Evolutionary conservation across 2,113 vertebrate genomes (phyloP), one percentile per base, ranked within the genome.

Genomic region (Prolemur simus): DNA sequence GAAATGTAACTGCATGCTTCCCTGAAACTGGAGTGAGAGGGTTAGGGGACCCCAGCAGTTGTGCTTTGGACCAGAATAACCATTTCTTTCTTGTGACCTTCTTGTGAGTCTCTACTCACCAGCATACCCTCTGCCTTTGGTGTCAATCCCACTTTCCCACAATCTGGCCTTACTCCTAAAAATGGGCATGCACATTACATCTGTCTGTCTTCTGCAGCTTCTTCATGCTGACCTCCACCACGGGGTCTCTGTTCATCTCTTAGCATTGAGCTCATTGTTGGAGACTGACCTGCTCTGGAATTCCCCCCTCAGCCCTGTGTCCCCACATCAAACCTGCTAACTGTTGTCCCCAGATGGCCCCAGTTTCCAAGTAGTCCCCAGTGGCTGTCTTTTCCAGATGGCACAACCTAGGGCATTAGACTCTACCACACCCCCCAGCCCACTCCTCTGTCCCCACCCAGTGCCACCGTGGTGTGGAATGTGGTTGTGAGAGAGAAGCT

Each of bases 401-500:
- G 23, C 60, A 80, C 39, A 25, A 85, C 76, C 39, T 6, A 2
- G 49, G 32, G 9, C 52, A 0, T 3, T 87, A 71, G 66, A 69
- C 25, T 69, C 45, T 71, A 34, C 71, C n/a, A 32, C 52, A 21
- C n/a, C 47, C 21, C 8, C 8, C 15, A 42, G 88, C 73, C 71
- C 68, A 17, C 64, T 76, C 29, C 47, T 69, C 52, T 12, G 27
- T 49, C 58, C 84, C 66, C 82, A 60, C 77, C 90, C 86, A 71
- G 85, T 76, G 58, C 94, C 80, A 58, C 42, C 14, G 0, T 10
- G 39, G 73, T 54, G 32, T 39, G 88, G 93, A 95, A 97, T 97
- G 94, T 66, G 85, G 85, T 85, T 95, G 95, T 74, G 93, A 95
- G 86, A 89, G 71, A 95, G 92, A 84, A 86, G 58, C 82, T 29